phyloP scores from a whole-genome alignment of 2,113 vertebrate species.

The Rhinichthys klamathensis region DNA sequence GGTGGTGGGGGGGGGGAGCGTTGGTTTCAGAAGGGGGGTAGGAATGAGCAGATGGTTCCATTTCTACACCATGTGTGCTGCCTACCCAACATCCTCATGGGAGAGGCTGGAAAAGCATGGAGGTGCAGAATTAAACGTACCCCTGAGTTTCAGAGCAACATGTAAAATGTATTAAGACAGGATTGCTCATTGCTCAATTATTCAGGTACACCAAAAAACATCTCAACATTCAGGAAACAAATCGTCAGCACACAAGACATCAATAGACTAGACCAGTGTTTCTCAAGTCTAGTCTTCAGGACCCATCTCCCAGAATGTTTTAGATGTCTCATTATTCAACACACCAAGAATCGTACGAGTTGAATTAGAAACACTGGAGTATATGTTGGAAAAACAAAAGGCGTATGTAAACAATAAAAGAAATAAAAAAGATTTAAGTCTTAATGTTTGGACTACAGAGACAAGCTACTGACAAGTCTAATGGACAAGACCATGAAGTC shows the following conservation, averaged over 20 bases:
- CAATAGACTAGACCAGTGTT: background rate
- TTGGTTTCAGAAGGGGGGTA: constrained; percentile 19
- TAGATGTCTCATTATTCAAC: background rate
- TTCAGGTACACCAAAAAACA: constrained; percentile 34
- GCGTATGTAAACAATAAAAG: background rate
- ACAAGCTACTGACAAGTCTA: background rate
- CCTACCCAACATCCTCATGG: constrained; percentile 36
- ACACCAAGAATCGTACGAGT: background rate
- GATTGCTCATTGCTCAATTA: constrained; percentile 40
- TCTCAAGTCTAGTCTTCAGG: background rate
- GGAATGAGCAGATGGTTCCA: constrained; percentile 52
- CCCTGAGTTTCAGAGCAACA: constrained; percentile 21
- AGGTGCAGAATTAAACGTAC: constrained; percentile 21
- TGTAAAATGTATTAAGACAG: constrained; percentile 31
- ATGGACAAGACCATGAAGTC: no score
- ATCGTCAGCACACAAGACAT: background rate
- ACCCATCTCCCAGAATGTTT: background rate
- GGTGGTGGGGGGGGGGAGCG: background rate
- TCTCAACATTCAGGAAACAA: constrained; percentile 6
- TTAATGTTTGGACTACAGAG: background rate
- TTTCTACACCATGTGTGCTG: constrained; percentile 45
- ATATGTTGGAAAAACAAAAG: background rate
- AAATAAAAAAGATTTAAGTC: background rate
- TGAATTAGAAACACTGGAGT: background rate
- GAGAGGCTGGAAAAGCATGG: constrained; percentile 24